phyloP scores from a whole-genome alignment of 2,888 invertebrate species.

The Dioctria linearis region DNA sequence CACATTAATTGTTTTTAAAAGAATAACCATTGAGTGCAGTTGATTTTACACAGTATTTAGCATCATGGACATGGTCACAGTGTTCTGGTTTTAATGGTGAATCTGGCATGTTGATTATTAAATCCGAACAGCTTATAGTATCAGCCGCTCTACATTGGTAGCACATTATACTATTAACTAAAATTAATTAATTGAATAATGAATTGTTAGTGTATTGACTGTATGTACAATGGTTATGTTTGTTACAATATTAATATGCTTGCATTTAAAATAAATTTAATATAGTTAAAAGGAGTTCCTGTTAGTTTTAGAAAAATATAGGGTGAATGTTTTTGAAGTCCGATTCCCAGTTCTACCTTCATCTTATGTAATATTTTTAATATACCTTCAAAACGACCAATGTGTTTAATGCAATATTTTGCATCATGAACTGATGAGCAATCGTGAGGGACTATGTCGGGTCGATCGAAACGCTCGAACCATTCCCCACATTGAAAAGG shows the following conservation, averaged over 20 bases:
- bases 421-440: constrained; percentile 89
- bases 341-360: too few species aligned
- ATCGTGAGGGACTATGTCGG: constrained; percentile 78
- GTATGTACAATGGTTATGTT: not conserved
- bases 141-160: constrained; percentile 84
- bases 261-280: not conserved
- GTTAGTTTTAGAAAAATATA: too few species aligned
- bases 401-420: constrained; percentile 92
- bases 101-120: constrained; percentile 74
- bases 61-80: constrained; percentile 84
- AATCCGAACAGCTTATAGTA: constrained; percentile 79
- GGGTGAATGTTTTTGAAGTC: too few species aligned
- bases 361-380: too few species aligned
- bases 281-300: too few species aligned
- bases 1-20: constrained; percentile 2
- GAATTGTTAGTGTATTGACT: constrained; percentile 2
- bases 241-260: constrained; percentile 5
- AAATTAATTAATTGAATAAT: constrained; percentile 31
- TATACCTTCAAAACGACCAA: constrained; percentile 90
- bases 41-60: constrained; percentile 88
- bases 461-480: constrained; percentile 76
- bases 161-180: constrained; percentile 76
- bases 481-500: constrained; percentile 90
- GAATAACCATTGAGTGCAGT: constrained; percentile 72
- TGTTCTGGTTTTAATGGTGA: constrained; percentile 75